Percentiles rank a stretch among this genome's conserved stretches.
phyloP scores from a whole-genome alignment of 2,888 invertebrate genomes.

The Disparrhopalites patrizii region DNA sequence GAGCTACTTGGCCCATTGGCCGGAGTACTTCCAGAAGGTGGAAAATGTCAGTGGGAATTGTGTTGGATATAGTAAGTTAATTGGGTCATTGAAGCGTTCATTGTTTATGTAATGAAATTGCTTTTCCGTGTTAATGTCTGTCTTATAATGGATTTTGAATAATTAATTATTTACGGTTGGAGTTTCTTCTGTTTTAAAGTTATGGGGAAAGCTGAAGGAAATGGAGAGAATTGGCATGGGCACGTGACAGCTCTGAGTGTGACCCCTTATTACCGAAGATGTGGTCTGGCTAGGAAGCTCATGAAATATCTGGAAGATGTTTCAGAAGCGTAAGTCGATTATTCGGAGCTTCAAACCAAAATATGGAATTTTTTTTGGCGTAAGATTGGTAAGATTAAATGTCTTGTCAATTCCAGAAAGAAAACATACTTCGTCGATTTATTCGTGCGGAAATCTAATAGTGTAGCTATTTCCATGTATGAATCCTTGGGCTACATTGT shows the following conservation, averaged over 20 bases:
- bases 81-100: too few relatives aligned
- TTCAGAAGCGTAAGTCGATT: constrained; percentile 74
- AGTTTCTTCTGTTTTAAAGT: constrained; percentile 58
- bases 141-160: not conserved
- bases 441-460: constrained; percentile 96
- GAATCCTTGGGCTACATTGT: constrained; percentile 92
- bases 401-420: constrained; percentile 62
- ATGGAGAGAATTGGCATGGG: constrained; percentile 96
- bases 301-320: constrained; percentile 94
- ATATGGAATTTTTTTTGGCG: not conserved
- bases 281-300: constrained; percentile 86
- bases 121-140: too few relatives aligned
- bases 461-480: constrained; percentile 97
- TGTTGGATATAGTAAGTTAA: constrained; percentile 93
- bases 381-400: not conserved
- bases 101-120: too few relatives aligned
- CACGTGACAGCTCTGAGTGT: constrained; percentile 98
- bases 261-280: constrained; percentile 84
- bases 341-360: not conserved
- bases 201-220: constrained; percentile 98
- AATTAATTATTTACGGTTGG: not conserved
- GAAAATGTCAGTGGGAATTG: constrained; percentile 94
- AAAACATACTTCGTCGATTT: constrained; percentile 95
- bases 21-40: constrained; percentile 96
- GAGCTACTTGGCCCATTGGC: constrained; percentile 97